Base-by-base conservation (phyloP, 2,113 vertebrate species). In the Platycercus adscitus region DNA sequence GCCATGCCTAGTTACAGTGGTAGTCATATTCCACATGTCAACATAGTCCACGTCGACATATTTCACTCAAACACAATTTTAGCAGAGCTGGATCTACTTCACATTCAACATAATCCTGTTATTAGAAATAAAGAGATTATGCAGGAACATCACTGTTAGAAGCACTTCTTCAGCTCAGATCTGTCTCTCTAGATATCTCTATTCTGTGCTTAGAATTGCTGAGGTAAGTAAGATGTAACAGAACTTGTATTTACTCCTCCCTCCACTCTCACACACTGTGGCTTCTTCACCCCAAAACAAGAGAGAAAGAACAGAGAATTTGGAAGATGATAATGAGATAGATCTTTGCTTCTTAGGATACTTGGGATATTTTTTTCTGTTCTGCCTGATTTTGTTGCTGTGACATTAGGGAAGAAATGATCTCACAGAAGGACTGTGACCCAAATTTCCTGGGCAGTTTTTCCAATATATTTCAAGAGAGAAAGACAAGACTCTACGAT, bases 401-500 rank as follows among this genome's bases (percentile, higher is more conserved):
- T 12, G 49, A 10, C 29, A 3, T 61, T 13, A 58, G 10, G 31
- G 26, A 61, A 58, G 77, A 71, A 80, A 53, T 6, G 4, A 1
- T 33, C n/a, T 75, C 37, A 37, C 29, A 55, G 46, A 53, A 73
- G 18, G 61, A 37, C 77, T 35, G 44, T 60, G 23, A 91, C 24
- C 8, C 8, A 35, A 25, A 37, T 88, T 77, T 76, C 26, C 50
- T 15, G 15, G 20, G 44, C 49, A 68, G 5, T 49, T 88, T 49
- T 66, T 26, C 10, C 50, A n/a, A 26, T 6, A 4, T 11, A 44
- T 73, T 90, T 50, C 47, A 75, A 86, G 60, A 75, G 11, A 50
- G 41, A 81, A 84, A 63, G 0, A 0, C 0, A 4, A 4, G 9
- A 65, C 7, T 21, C 66, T 75, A 0, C 14, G 20, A 41, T 58